Evolutionary conservation across 2,888 invertebrate genomes (phyloP), one percentile per base, ranked within the genome.

Genomic region (Rosalia funebris): DNA sequence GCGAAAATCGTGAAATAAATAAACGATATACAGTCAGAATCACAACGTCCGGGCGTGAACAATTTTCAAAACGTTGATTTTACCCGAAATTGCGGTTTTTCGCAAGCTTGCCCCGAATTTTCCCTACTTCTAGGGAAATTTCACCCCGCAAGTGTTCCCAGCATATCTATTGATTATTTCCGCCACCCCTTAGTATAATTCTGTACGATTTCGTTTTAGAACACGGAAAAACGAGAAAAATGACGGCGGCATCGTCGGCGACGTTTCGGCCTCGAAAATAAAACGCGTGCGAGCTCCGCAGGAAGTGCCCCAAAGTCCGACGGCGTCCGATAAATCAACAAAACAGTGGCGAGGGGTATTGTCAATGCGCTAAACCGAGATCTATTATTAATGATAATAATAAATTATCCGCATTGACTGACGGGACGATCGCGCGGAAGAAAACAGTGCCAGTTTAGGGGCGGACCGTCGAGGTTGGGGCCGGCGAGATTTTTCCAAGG

Each of bases 161-260:
- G 69, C 74, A 66, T 63, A 70, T 72, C 75, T 77, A 77, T 77
- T 77, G 77, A 77, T 77, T 53, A 50, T 53, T 77, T 75, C 73
- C 69, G 70, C 72, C 76, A 75, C 76, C 77, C 77, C 77, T 73
- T 71, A 58, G 39, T 45, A 41, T 25, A 41, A 47, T 54, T 37
- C 61, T 34, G 60, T 58, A 62, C 52, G 60, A 53, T 61, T 57
- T 65, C 64, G 60, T 45, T 65, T 54, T 66, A 52, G 58, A 45
- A 62, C 56, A 57, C 65, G 66, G 59, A 69, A 72, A 71, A 63
- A 62, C 60, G 56, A 58, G 48, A 67, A 71, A 68, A 68, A 72
- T 71, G 71, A 65, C 57, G 54, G 66, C 60, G 57, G 66, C 65
- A 62, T 58, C 55, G 47, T 42, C 31, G 42, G 44, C 25, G 16